phyloP scores from a whole-genome alignment of 2,113 vertebrate genomes.

The Carollia perspicillata region DNA sequence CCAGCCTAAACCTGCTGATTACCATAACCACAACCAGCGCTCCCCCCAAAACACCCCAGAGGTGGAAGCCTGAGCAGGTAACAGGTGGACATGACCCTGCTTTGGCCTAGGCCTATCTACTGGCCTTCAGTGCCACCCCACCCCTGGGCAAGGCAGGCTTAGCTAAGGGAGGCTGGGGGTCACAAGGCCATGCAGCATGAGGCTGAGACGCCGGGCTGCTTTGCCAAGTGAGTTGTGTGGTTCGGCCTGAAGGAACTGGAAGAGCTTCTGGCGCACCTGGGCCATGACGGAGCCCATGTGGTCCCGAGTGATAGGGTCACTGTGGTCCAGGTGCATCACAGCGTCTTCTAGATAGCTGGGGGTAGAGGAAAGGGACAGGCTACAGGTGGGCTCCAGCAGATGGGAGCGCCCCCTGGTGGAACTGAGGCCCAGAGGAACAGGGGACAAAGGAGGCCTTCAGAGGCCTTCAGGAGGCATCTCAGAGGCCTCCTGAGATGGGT shows the following conservation, averaged over 20 bases:
- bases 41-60: background rate
- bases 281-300: conserved; percentile 95
- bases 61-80: conserved; percentile 10
- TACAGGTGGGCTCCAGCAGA: background rate
- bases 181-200: conserved; percentile 96
- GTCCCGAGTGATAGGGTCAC: conserved; percentile 95
- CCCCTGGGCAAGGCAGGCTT: conserved; percentile 6
- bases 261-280: conserved; percentile 95
- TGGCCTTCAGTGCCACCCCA: conserved; percentile 20
- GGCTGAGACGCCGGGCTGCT: conserved; percentile 92
- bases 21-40: conserved; percentile 27
- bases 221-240: conserved; percentile 90
- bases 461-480: too few species aligned
- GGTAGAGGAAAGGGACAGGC: background rate
- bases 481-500: background rate
- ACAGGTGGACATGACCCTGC: background rate
- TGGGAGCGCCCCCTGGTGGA: conserved; percentile 56
- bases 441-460: background rate
- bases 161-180: conserved; percentile 85
- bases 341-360: conserved; percentile 96
- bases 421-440: background rate
- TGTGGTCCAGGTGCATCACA: conserved; percentile 96
- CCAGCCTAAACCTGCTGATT: conserved; percentile 57
- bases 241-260: conserved; percentile 94
- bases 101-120: conserved; percentile 24